A percentile compares a stretch with the other conserved stretches of the same genome.
These are phyloP conservation scores for Sebastes minor DNA, from an alignment of 2,797 vertebrate genomes.

Conservation along the genomic window DNA sequence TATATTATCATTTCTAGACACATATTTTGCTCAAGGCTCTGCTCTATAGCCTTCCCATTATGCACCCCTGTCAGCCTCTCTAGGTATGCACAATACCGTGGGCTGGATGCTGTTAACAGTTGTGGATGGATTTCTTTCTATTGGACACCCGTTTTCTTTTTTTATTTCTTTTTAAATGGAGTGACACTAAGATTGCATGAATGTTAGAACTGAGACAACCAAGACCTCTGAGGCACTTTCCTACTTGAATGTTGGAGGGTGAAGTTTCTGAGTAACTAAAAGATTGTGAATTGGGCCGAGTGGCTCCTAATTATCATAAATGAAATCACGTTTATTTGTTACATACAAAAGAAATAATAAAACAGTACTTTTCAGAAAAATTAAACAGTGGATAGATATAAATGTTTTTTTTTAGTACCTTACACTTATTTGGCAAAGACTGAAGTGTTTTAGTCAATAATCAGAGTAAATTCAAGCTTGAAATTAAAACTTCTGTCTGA, in stretches of 20 bases:
- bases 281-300: background rate
- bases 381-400: background rate
- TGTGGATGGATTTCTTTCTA: constrained; percentile 1
- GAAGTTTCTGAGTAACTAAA: background rate
- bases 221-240: background rate
- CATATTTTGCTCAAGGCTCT: constrained; percentile 15
- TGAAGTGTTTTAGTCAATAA: background rate
- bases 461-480: background rate
- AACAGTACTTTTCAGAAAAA: background rate
- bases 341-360: background rate
- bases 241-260: background rate
- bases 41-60: background rate
- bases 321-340: background rate
- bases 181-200: background rate
- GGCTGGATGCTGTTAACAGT: background rate
- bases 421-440: background rate
- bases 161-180: background rate
- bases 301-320: background rate
- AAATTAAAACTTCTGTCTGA: background rate
- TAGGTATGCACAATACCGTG: background rate
- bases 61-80: constrained; percentile 1
- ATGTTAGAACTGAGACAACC: background rate
- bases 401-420: background rate
- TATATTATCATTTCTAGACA: constrained; percentile 5
- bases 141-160: background rate